phyloP scores from a whole-genome alignment of 2,797 vertebrate species.

The Natrix natrix region DNA sequence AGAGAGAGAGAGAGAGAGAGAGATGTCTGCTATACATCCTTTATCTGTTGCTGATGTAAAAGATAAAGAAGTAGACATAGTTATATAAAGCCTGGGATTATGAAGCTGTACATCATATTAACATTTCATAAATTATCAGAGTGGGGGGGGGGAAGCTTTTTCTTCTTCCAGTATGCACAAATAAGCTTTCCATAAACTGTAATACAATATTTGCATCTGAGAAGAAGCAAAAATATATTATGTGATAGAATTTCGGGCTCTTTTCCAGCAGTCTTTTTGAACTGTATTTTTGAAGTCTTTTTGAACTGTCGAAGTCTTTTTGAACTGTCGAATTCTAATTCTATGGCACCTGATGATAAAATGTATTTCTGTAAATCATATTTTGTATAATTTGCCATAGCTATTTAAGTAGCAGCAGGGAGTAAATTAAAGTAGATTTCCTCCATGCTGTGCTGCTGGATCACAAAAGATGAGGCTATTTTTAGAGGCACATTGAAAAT shows the following conservation, averaged over 20 bases:
- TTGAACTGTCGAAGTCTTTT: constrained; percentile 18
- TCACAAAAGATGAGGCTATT: neutral
- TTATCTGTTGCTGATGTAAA: neutral
- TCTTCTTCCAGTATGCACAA: neutral
- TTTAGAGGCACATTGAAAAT: neutral
- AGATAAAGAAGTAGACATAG: neutral
- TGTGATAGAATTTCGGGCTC: neutral
- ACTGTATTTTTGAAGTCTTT: neutral
- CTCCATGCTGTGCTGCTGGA: neutral
- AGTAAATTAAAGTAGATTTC: constrained; percentile 42
- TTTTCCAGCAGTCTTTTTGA: neutral
- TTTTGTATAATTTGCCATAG: constrained; percentile 29
- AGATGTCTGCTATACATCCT: neutral
- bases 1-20: too few relatives aligned
- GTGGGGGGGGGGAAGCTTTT: neutral
- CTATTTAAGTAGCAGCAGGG: constrained; percentile 48
- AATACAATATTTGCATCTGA: neutral
- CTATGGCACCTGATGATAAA: constrained; percentile 33
- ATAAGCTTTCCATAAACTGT: neutral
- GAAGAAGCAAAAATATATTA: neutral
- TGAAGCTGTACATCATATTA: neutral
- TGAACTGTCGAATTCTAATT: constrained; percentile 25
- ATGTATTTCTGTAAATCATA: constrained; percentile 36
- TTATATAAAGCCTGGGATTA: neutral
- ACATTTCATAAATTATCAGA: neutral